Conservation (phyloP, 2,113 vertebrate species). For the Columbina picui region DNA sequence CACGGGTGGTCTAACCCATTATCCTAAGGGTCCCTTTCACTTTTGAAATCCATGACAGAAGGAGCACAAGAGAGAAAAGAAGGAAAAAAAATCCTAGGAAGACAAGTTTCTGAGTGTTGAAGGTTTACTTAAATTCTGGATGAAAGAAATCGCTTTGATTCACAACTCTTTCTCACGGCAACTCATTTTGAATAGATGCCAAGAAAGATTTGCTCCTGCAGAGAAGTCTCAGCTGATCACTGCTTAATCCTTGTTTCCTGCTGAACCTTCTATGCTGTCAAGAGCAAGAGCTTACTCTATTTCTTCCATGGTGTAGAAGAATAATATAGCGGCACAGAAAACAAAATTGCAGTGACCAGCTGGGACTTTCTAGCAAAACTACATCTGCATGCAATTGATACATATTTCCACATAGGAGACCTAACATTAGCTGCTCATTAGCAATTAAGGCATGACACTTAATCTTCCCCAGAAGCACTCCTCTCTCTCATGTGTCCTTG, state of each 20-base stretch:
- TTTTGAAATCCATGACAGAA: constrained; percentile 5
- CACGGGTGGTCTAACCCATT: background rate
- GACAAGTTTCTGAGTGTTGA: background rate
- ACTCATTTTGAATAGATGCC: constrained; percentile 26
- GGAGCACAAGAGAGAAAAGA: background rate
- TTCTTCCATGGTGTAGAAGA: background rate
- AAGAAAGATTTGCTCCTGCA: constrained; percentile 24
- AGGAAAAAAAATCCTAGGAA: background rate
- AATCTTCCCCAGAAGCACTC: background rate
- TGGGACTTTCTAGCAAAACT: background rate
- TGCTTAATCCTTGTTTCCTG: constrained; percentile 24
- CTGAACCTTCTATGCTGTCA: background rate
- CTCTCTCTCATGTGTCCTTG: background rate
- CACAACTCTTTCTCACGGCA: background rate
- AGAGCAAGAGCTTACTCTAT: background rate
- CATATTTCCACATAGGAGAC: background rate
- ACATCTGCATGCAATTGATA: background rate
- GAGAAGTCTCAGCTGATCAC: constrained; percentile 15
- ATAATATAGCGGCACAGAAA: background rate
- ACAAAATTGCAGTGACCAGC: background rate
- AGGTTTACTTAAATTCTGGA: constrained; percentile 6
- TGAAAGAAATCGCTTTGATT: background rate
- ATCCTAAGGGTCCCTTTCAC: background rate
- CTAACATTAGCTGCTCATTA: background rate
- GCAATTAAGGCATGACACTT: background rate